phyloP scores from a whole-genome alignment of 2,888 invertebrate genomes.

The Chrysolina americana region DNA sequence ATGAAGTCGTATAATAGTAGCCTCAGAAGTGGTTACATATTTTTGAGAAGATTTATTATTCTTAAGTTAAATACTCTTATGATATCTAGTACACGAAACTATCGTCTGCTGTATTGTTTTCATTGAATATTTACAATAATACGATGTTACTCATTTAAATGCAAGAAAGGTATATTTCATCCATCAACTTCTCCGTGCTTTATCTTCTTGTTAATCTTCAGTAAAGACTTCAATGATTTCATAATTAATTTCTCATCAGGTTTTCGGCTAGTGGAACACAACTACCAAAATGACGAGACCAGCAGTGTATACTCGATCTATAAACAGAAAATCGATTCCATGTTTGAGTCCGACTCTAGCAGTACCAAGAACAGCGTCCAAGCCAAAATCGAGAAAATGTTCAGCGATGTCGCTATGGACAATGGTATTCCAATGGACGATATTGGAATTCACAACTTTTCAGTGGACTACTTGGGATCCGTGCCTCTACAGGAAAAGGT shows the following conservation, averaged over 20 bases:
- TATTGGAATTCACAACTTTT: slow-evolving; percentile 71
- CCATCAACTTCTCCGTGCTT: no score
- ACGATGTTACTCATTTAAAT: no score
- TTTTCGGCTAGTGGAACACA: slow-evolving; percentile 63
- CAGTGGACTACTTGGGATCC: slow-evolving; percentile 87
- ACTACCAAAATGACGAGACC: slow-evolving; percentile 57
- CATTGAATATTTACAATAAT: no score
- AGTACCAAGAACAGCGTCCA: slow-evolving; percentile 82
- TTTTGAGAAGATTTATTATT: no score
- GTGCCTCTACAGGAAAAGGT: slow-evolving; percentile 84
- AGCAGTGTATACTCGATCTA: slow-evolving; percentile 77
- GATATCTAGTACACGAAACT: no score
- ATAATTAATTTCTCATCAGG: slow-evolving; percentile 28
- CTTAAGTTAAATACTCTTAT: no score
- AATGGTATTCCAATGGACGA: slow-evolving; percentile 73
- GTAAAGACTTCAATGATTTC: neutral
- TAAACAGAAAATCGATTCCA: slow-evolving; percentile 88
- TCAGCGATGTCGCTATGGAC: slow-evolving; percentile 79
- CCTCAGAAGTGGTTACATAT: no score
- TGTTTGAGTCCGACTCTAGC: slow-evolving; percentile 75
- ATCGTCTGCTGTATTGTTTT: no score
- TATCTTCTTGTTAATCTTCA: neutral
- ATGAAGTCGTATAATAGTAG: no score
- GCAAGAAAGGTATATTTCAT: no score
- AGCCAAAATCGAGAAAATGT: slow-evolving; percentile 89